phyloP scores from a whole-genome alignment of 2,888 invertebrate genomes.

The Netelia virgata region DNA sequence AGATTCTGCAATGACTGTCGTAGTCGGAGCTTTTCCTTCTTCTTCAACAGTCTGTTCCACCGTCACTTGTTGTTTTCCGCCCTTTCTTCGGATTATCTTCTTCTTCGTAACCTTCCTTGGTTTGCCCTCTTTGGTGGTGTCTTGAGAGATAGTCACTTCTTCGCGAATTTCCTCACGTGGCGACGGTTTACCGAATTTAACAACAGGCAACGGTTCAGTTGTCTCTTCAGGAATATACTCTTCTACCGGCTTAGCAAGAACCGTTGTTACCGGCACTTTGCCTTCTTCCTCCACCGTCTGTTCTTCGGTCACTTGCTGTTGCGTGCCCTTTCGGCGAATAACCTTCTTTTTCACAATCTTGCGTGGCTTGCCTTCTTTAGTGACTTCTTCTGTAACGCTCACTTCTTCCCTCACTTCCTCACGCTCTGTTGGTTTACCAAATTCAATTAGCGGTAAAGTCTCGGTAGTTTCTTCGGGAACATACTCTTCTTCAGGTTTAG shows the following conservation, averaged over 20 bases:
- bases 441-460: slow-evolving; percentile 75
- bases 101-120: slow-evolving; percentile 72
- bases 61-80: slow-evolving; percentile 73
- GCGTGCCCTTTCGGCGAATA: slow-evolving; percentile 81
- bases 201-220: slow-evolving; percentile 70
- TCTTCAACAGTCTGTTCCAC: slow-evolving; percentile 76
- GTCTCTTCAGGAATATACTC: slow-evolving; percentile 78
- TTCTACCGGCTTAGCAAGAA: slow-evolving; percentile 80
- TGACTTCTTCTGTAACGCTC: slow-evolving; percentile 74
- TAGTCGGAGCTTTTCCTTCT: slow-evolving; percentile 84
- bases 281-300: slow-evolving; percentile 82
- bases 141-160: slow-evolving; percentile 74
- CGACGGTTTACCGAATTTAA: slow-evolving; percentile 59
- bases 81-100: slow-evolving; percentile 80
- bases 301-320: slow-evolving; percentile 69
- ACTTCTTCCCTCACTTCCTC: slow-evolving; percentile 73
- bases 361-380: slow-evolving; percentile 78
- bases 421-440: slow-evolving; percentile 61
- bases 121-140: slow-evolving; percentile 78
- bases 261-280: slow-evolving; percentile 83
- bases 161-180: slow-evolving; percentile 74
- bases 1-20: slow-evolving; percentile 81
- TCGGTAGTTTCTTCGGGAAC: slow-evolving; percentile 75
- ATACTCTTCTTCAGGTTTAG: slow-evolving; percentile 76
- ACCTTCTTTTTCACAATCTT: slow-evolving; percentile 74